phyloP scores from a whole-genome alignment of 2,888 invertebrate genomes.

The Priocnemis perturbator region DNA sequence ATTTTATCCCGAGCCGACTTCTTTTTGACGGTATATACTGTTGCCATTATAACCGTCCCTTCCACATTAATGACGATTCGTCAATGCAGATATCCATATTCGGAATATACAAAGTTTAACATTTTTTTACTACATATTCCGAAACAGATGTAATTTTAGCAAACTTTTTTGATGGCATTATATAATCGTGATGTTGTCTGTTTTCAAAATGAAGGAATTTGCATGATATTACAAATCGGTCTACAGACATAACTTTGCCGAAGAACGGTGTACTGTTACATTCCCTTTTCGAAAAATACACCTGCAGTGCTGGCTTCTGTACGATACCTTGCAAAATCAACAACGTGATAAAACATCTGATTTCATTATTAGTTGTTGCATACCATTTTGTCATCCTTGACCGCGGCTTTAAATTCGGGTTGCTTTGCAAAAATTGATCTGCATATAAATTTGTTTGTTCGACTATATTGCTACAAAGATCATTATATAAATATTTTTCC shows the following conservation, averaged over 20 bases:
- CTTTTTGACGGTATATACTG: constrained; percentile 10
- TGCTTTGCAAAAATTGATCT: constrained; percentile 24
- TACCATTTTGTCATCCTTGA: constrained; percentile 30
- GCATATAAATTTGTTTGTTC: constrained; percentile 26
- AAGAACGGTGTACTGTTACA: constrained; percentile 26
- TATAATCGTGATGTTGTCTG: constrained; percentile 25
- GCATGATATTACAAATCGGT: constrained; percentile 33
- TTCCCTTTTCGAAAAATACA: constrained; percentile 34
- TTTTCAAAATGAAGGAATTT: constrained; percentile 32
- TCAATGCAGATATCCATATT: constrained; percentile 27
- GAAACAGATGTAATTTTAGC: constrained; percentile 21
- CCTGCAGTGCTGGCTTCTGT: constrained; percentile 23
- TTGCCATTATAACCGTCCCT: constrained; percentile 8
- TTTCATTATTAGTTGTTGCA: constrained; percentile 28
- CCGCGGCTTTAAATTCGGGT: constrained; percentile 26
- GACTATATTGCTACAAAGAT: constrained; percentile 21
- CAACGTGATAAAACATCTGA: constrained; percentile 31
- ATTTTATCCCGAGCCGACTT: constrained; percentile 18
- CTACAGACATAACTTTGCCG: constrained; percentile 22
- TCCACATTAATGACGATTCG: constrained; percentile 6
- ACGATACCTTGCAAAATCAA: constrained; percentile 31
- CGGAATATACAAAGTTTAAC: neutral
- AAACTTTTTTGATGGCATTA: constrained; percentile 16
- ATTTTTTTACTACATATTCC: constrained; percentile 18
- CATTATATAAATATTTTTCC: constrained; percentile 20